Evolutionary conservation across 2,888 invertebrate species (phyloP).

Genomic region (Trichopria drosophilae): DNA sequence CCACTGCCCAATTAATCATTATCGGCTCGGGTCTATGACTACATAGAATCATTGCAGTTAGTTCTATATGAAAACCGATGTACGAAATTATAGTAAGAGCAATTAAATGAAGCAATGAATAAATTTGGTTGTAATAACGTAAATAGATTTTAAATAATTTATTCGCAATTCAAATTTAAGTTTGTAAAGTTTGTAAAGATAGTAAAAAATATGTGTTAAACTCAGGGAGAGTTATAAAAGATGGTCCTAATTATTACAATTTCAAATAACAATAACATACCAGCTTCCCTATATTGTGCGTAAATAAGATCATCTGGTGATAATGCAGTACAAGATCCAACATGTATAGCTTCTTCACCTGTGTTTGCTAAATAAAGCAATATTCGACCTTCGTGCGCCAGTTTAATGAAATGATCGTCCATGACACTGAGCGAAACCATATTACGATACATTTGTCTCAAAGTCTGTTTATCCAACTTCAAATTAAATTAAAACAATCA

Average conservation of each 20-base stretch:
- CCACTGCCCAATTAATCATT: too few relatives aligned
- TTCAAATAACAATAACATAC: slow-evolving; percentile 55
- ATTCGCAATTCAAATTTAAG: background rate
- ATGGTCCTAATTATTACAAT: too few relatives aligned
- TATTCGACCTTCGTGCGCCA: slow-evolving; percentile 92
- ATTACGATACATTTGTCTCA: slow-evolving; percentile 87
- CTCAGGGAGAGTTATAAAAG: too few relatives aligned
- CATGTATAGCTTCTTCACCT: slow-evolving; percentile 95
- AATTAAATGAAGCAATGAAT: too few relatives aligned
- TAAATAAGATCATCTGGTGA: slow-evolving; percentile 82
- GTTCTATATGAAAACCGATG: too few relatives aligned
- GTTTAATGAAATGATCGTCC: slow-evolving; percentile 97
- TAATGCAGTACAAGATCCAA: slow-evolving; percentile 93
- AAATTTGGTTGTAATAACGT: too few relatives aligned
- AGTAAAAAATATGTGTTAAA: slow-evolving; percentile 2
- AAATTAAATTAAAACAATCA: too few relatives aligned
- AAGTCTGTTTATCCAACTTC: slow-evolving; percentile 70
- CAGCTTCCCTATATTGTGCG: slow-evolving; percentile 94
- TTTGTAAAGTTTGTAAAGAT: background rate
- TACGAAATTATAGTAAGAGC: too few relatives aligned
- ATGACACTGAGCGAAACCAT: slow-evolving; percentile 89
- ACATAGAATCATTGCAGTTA: too few relatives aligned
- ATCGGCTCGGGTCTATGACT: too few relatives aligned
- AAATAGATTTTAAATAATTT: too few relatives aligned
- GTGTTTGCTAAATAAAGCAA: slow-evolving; percentile 99